Evolutionary conservation across 2,888 invertebrate species (phyloP).

Genomic region (Aethes cnicana): DNA sequence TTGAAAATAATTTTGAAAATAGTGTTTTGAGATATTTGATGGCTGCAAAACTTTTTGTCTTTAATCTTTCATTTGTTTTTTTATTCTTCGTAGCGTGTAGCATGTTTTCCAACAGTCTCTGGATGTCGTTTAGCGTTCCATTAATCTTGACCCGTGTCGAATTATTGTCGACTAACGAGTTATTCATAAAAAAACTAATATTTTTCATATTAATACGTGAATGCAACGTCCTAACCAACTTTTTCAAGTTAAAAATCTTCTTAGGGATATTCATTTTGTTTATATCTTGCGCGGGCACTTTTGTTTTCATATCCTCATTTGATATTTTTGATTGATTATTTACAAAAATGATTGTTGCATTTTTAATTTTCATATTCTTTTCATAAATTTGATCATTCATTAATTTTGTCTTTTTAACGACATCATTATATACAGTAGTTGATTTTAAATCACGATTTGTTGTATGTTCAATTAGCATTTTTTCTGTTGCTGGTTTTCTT

Average conservation of each 20-base stretch:
- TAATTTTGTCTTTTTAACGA: background rate
- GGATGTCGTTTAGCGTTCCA: constrained; percentile 28
- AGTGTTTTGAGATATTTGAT: constrained; percentile 54
- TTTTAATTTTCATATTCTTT: background rate
- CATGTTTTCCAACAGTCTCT: constrained; percentile 37
- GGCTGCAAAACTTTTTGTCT: constrained; percentile 39
- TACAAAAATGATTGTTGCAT: constrained; percentile 15
- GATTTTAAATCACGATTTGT: background rate
- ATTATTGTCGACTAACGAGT: too few relatives aligned
- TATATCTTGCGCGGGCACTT: constrained; percentile 29
- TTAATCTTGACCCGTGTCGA: background rate
- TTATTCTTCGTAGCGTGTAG: constrained; percentile 37
- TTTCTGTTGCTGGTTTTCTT: constrained; percentile 36
- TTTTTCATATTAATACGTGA: too few relatives aligned
- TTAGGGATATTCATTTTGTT: constrained; percentile 30
- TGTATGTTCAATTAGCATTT: constrained; percentile 11
- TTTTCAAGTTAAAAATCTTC: constrained; percentile 41
- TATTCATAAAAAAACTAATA: too few relatives aligned
- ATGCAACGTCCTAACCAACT: constrained; percentile 30
- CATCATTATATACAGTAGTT: background rate
- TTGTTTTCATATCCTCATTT: constrained; percentile 21
- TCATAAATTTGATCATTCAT: background rate
- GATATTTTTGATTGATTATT: constrained; percentile 22
- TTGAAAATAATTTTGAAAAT: constrained; percentile 52
- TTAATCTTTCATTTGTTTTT: constrained; percentile 35